Percentiles rank a stretch among this genome's conserved stretches.
Evolutionary conservation across 2,888 invertebrate species (phyloP).

Genomic region (Thymelicus lineola): DNA sequence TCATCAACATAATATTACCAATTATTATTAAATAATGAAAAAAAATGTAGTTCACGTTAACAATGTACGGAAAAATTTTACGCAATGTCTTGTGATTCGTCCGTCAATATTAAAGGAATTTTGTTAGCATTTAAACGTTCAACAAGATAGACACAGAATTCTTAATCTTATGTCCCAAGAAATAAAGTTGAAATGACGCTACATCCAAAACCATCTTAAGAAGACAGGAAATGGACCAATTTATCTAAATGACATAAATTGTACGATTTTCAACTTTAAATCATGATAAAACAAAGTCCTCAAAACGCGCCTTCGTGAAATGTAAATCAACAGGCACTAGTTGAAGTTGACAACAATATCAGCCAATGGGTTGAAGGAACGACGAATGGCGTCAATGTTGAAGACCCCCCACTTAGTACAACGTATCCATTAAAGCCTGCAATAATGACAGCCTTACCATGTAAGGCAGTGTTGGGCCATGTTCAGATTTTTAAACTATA

Average conservation of each 20-base stretch:
- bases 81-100: conserved; percentile 9
- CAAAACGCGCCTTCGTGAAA: neutral
- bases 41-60: no score
- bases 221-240: neutral
- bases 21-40: no score
- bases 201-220: neutral
- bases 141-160: conserved; percentile 3
- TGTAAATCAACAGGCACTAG: conserved; percentile 9
- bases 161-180: neutral
- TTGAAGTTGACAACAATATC: conserved; percentile 24
- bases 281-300: neutral
- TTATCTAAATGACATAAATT: neutral
- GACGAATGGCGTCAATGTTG: conserved; percentile 20
- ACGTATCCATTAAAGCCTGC: conserved; percentile 19
- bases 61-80: neutral
- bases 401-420: conserved; percentile 23
- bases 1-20: no score
- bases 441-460: conserved; percentile 25
- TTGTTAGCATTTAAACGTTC: neutral
- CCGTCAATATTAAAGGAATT: neutral
- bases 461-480: conserved; percentile 24
- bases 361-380: conserved; percentile 21
- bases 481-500: conserved; percentile 32
- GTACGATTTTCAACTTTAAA: neutral
- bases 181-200: conserved; percentile 6